Percentiles rank a stretch among this genome's conserved stretches.
Evolutionary conservation across 1,140 invertebrate genomes (phyloP).

Genomic region (Leptopilina boulardi): DNA sequence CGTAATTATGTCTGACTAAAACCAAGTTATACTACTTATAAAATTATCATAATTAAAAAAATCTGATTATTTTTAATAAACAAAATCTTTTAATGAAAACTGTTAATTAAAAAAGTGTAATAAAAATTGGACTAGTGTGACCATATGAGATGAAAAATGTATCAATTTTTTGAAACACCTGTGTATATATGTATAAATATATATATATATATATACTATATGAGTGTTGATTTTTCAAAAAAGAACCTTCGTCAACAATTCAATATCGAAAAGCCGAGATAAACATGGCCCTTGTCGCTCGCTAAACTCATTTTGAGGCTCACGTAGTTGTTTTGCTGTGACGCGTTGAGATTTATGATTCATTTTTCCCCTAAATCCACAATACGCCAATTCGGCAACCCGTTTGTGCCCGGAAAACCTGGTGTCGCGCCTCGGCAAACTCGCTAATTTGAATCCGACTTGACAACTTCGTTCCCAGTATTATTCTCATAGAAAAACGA

Average conservation of each 20-base stretch:
- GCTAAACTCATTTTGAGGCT: conserved; percentile 61
- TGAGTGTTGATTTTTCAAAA: background rate
- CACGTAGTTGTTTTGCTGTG: conserved; percentile 53
- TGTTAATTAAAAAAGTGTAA: background rate
- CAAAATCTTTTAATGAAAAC: background rate
- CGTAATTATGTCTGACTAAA: no score
- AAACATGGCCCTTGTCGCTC: conserved; percentile 10
- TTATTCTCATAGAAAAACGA: conserved; percentile 50
- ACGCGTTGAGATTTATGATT: conserved; percentile 60
- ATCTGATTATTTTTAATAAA: no score
- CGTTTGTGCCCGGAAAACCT: conserved; percentile 56
- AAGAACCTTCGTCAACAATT: conserved; percentile 20
- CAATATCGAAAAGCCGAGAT: background rate
- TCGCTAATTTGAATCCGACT: conserved; percentile 59
- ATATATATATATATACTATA: no score
- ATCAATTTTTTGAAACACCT: background rate
- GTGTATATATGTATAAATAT: no score
- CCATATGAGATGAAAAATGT: background rate
- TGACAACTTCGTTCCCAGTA: conserved; percentile 59
- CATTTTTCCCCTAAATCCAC: conserved; percentile 61
- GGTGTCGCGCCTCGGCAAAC: conserved; percentile 50
- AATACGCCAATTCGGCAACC: conserved; percentile 42
- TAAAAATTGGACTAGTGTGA: background rate
- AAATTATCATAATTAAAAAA: no score
- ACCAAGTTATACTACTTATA: no score